A percentile compares a stretch with the other conserved stretches of the same genome.
These are phyloP conservation scores for Mastacembelus armatus DNA, from an alignment of 2,797 vertebrate species.

Conservation along the genomic window DNA sequence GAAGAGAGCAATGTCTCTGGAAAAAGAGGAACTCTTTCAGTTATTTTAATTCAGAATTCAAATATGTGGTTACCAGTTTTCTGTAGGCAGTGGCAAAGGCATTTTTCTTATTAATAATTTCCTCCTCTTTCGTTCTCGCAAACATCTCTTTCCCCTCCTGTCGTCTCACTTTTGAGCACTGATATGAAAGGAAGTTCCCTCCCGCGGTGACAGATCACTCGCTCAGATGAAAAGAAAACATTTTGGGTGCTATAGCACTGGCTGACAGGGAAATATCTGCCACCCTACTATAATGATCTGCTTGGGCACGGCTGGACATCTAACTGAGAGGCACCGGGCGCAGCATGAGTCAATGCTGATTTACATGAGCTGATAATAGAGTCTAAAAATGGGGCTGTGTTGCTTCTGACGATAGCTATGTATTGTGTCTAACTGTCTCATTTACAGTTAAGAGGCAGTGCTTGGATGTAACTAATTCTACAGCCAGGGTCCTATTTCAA, in stretches of 20 bases:
- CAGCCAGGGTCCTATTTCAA: conserved; percentile 41
- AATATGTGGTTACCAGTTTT: conserved; percentile 42
- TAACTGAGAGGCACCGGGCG: conserved; percentile 49
- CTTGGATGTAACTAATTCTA: conserved; percentile 55
- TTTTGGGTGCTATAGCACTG: conserved; percentile 63
- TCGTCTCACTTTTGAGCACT: conserved; percentile 53
- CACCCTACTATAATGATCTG: conserved; percentile 62
- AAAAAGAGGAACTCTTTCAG: not conserved
- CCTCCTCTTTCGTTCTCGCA: conserved; percentile 10
- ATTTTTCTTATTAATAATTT: conserved; percentile 59
- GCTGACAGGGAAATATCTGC: conserved; percentile 59
- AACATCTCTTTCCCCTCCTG: conserved; percentile 40
- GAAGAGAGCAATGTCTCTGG: not conserved
- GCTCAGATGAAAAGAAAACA: conserved; percentile 74
- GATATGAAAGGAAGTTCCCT: conserved; percentile 63
- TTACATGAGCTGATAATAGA: conserved; percentile 71
- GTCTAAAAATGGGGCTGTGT: conserved; percentile 46
- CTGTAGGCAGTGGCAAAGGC: conserved; percentile 44
- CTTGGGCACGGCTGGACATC: conserved; percentile 65
- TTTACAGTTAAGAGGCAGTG: conserved; percentile 59
- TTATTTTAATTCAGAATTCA: conserved; percentile 53
- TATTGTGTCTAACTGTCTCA: conserved; percentile 59
- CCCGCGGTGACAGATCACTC: conserved; percentile 61
- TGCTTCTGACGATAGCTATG: conserved; percentile 44
- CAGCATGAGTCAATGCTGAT: conserved; percentile 63